Conservation (phyloP, 2,888 invertebrate species). For the Orthonevra nobilis region DNA sequence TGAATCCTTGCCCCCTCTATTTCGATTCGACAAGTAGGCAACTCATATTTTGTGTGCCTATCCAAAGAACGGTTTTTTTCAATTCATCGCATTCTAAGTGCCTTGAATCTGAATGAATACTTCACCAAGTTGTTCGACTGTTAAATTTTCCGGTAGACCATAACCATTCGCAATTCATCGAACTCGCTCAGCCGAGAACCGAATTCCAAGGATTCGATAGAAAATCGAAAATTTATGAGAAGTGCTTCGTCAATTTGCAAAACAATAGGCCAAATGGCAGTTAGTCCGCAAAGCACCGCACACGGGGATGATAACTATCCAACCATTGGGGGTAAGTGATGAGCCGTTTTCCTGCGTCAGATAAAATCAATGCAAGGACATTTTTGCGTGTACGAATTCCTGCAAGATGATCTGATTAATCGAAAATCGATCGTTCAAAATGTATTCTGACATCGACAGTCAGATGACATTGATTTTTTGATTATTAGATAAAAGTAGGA, state of each 20-base stretch:
- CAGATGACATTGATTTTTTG: background rate
- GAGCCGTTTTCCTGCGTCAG: background rate
- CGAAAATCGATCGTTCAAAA: conserved; percentile 10
- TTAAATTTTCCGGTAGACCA: conserved; percentile 60
- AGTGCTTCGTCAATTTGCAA: conserved; percentile 45
- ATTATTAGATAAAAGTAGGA: background rate
- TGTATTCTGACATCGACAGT: background rate
- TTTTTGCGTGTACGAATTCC: too few relatives aligned
- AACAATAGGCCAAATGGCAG: conserved; percentile 42
- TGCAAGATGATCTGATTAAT: background rate
- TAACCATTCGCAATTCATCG: conserved; percentile 55
- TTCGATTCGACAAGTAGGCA: too few relatives aligned
- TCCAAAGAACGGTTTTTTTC: too few relatives aligned
- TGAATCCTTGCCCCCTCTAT: too few relatives aligned
- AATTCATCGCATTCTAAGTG: conserved; percentile 48
- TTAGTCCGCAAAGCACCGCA: background rate
- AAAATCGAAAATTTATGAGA: conserved; percentile 62
- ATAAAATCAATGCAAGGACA: too few relatives aligned
- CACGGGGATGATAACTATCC: conserved; percentile 16
- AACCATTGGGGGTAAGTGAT: conserved; percentile 12
- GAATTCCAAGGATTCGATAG: conserved; percentile 44
- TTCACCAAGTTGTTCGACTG: conserved; percentile 52
- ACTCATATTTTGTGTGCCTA: too few relatives aligned
- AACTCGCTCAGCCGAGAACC: conserved; percentile 43
- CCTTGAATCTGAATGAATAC: conserved; percentile 26